A percentile compares a stretch with the other conserved stretches of the same genome.
These are phyloP conservation scores for Dasypogon diadema DNA, from an alignment of 2,888 invertebrate genomes.

Conservation along the genomic window DNA sequence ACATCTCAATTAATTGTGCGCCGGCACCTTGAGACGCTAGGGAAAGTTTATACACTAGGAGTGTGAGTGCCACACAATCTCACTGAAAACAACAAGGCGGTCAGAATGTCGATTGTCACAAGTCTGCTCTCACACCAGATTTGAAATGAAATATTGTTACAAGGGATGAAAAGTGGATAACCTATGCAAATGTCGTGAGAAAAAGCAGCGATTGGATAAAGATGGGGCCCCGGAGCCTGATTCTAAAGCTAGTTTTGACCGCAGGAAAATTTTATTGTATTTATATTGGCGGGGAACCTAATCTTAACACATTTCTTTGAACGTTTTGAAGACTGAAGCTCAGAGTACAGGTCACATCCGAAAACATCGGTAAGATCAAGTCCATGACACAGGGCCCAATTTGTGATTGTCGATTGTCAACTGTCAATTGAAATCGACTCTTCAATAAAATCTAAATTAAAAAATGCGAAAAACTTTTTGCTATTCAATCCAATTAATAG, in stretches of 20 bases:
- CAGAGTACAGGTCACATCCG: too few species aligned
- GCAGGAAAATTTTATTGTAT: not conserved
- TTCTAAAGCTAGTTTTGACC: not conserved
- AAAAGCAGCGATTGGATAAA: not conserved
- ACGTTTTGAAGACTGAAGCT: too few species aligned
- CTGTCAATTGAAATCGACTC: too few species aligned
- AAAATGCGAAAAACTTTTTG: too few species aligned
- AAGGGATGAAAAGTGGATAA: constrained; percentile 3
- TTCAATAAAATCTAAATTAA: too few species aligned
- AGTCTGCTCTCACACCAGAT: constrained; percentile 17
- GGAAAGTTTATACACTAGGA: not conserved
- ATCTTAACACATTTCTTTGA: too few species aligned
- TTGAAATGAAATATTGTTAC: too few species aligned
- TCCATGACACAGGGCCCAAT: too few species aligned
- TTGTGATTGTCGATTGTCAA: too few species aligned
- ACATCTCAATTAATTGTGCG: constrained; percentile 12
- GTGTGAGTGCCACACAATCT: constrained; percentile 7
- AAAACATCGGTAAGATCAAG: too few species aligned
- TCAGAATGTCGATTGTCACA: not conserved
- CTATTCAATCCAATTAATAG: too few species aligned
- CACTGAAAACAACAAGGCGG: not conserved
- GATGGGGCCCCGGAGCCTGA: not conserved
- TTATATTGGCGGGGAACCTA: too few species aligned
- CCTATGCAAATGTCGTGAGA: not conserved
- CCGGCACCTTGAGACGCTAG: not conserved